Evolutionary conservation across 2,888 invertebrate species (phyloP).

Genomic region (Amiota mariae): DNA sequence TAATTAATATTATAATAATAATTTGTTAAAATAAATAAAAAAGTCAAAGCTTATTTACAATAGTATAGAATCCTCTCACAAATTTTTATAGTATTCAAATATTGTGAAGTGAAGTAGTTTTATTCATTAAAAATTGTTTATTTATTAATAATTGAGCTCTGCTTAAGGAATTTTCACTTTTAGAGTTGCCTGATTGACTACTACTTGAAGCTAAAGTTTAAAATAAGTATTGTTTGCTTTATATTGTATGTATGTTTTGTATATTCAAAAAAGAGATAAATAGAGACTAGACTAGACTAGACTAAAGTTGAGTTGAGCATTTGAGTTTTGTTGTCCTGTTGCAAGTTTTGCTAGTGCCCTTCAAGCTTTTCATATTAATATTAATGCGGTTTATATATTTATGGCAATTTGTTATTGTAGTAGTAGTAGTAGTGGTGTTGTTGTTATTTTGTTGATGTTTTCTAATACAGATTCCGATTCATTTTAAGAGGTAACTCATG

Average conservation of each 20-base stretch:
- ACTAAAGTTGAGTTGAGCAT: slow-evolving; percentile 17
- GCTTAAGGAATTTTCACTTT: slow-evolving; percentile 2
- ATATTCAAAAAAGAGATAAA: background rate
- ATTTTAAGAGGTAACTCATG: too few relatives aligned
- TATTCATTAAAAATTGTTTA: slow-evolving; percentile 13
- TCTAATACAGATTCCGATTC: too few relatives aligned
- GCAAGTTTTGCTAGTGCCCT: slow-evolving; percentile 26
- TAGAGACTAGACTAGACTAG: background rate
- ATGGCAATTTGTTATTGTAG: too few relatives aligned
- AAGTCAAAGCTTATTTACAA: slow-evolving; percentile 53
- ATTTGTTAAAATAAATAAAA: background rate
- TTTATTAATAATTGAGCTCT: background rate
- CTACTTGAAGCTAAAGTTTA: slow-evolving; percentile 35
- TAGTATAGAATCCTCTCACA: slow-evolving; percentile 68
- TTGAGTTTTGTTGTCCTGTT: slow-evolving; percentile 34
- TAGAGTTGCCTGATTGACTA: slow-evolving; percentile 26
- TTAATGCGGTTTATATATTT: too few relatives aligned
- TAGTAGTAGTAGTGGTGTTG: too few relatives aligned
- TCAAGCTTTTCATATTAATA: too few relatives aligned
- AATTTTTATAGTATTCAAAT: slow-evolving; percentile 45
- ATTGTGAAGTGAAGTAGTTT: slow-evolving; percentile 61
- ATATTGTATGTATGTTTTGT: too few relatives aligned
- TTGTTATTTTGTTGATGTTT: too few relatives aligned
- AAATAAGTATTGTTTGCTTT: background rate
- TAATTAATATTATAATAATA: too few relatives aligned